phyloP scores from a whole-genome alignment of 2,888 invertebrate genomes.

The Eustalomyia histrio region DNA sequence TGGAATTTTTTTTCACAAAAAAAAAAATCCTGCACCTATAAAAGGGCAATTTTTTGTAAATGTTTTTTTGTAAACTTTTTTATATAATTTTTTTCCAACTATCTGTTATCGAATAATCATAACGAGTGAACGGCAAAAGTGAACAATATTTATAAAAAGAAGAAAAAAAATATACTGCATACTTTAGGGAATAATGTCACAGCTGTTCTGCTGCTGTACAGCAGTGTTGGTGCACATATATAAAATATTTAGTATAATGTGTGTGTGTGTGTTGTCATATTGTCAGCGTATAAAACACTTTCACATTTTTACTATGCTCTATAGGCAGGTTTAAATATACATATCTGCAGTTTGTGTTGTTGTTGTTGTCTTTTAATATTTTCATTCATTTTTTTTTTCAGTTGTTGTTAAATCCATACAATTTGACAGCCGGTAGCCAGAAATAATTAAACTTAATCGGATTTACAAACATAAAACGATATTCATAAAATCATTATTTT shows the following conservation, averaged over 20 bases:
- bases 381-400: slow-evolving; percentile 19
- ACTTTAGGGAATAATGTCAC: slow-evolving; percentile 64
- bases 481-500: slow-evolving; percentile 1
- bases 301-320: slow-evolving; percentile 39
- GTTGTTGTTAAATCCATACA: slow-evolving; percentile 56
- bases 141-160: neutral
- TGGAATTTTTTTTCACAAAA: slow-evolving; percentile 18
- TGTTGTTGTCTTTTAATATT: slow-evolving; percentile 23
- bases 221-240: slow-evolving; percentile 16
- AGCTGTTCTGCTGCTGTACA: slow-evolving; percentile 50
- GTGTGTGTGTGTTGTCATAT: slow-evolving; percentile 3
- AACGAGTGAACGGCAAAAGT: slow-evolving; percentile 36
- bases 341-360: slow-evolving; percentile 52
- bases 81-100: slow-evolving; percentile 19
- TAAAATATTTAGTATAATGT: too few species aligned
- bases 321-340: slow-evolving; percentile 51
- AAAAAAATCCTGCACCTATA: neutral
- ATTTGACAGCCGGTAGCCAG: slow-evolving; percentile 66
- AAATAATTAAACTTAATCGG: slow-evolving; percentile 69
- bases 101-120: slow-evolving; percentile 47
- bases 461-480: slow-evolving; percentile 55
- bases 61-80: slow-evolving; percentile 51
- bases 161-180: slow-evolving; percentile 36
- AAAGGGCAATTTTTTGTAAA: neutral
- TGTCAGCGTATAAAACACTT: slow-evolving; percentile 62